phyloP scores from a whole-genome alignment of 2,888 invertebrate genomes.

The Cabera pusaria region DNA sequence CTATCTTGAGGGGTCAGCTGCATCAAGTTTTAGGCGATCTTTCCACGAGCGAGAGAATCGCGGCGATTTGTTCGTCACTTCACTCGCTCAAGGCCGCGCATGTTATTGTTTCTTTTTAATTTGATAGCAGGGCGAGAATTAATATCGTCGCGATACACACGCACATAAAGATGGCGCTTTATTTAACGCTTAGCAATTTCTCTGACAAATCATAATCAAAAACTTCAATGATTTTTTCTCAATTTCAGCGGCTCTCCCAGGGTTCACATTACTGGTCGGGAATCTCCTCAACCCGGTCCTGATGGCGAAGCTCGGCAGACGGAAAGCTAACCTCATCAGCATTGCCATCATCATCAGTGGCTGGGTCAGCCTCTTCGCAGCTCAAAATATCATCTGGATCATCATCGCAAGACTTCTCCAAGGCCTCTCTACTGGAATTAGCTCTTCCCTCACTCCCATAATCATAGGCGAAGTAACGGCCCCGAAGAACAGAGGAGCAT shows the following conservation, averaged over 20 bases:
- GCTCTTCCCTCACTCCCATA: constrained; percentile 69
- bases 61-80: too few relatives aligned
- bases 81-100: too few relatives aligned
- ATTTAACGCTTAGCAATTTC: too few relatives aligned
- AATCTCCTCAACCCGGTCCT: constrained; percentile 51
- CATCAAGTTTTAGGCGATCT: too few relatives aligned
- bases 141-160: too few relatives aligned
- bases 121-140: too few relatives aligned
- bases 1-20: too few relatives aligned
- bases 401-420: constrained; percentile 54
- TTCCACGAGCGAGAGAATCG: too few relatives aligned
- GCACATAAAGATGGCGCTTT: too few relatives aligned
- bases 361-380: constrained; percentile 72
- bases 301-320: constrained; percentile 78
- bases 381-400: constrained; percentile 52
- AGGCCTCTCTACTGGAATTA: constrained; percentile 78
- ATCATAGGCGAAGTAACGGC: constrained; percentile 83
- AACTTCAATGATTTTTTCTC: too few relatives aligned
- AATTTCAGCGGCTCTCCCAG: constrained; percentile 47
- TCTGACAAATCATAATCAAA: too few relatives aligned
- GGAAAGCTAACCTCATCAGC: constrained; percentile 65
- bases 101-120: too few relatives aligned
- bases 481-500: constrained; percentile 83
- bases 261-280: constrained; percentile 44
- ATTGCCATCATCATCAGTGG: constrained; percentile 70